Evolutionary conservation across 1,140 invertebrate genomes (phyloP), one percentile per base, ranked within the genome.

Genomic region (Drosophila rhopaloa): DNA sequence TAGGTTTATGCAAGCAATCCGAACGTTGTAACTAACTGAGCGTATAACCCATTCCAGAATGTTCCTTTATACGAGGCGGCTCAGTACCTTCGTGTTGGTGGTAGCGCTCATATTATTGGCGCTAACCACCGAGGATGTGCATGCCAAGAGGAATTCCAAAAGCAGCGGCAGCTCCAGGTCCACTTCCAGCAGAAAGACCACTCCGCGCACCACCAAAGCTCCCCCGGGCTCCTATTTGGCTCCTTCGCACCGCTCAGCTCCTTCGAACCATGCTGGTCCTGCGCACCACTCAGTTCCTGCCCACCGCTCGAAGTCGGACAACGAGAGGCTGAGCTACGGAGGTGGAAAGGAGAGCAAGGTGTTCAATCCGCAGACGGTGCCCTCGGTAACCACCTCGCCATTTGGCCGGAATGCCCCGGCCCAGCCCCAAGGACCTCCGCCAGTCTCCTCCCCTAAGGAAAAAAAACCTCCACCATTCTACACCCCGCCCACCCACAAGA

Each of bases 371-470:
- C 58, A 73, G 8, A 44, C 44, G 0, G 38, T 59, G 4, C 67
- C 59, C 0, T 48, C 78, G 2, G 58, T 61, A 0, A 1, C 79
- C 5, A 40, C 79, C 0, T 44, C 47, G 2, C 73, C 84, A 7
- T 76, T 92, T 5, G 91, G 91, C 91, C 83, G 5, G 27, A n/a
- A n/a, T n/a, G n/a, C n/a, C n/a, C n/a, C n/a, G n/a, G n/a, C n/a
- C n/a, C n/a, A n/a, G n/a, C n/a, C 74, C 0, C 82, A 92, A 37
- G 89, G 88, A 4, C 89, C 86, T 10, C 90, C 91, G 32, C 91
- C 91, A 9, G 70, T 89, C 8, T 92, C 91, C 44, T 62, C 88
- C 91, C 73, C 0, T 83, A 92, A 92, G 41, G 62, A 79, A 41
- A 90, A 74, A 46, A 74, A 84, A 2, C 58, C 77, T 4, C 77